Evolutionary conservation across 2,888 invertebrate species (phyloP).

Genomic region (Trachelus stipa): DNA sequence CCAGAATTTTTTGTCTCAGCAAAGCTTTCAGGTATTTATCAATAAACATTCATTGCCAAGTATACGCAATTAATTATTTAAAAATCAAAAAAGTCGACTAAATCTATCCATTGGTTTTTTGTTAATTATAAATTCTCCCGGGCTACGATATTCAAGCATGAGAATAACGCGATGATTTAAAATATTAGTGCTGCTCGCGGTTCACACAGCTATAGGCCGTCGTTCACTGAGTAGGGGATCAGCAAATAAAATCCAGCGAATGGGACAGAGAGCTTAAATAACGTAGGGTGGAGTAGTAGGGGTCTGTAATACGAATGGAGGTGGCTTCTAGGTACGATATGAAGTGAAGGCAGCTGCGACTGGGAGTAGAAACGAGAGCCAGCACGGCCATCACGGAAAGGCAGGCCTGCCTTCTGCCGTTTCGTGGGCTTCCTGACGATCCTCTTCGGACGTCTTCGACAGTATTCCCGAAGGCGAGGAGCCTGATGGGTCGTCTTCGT

Average conservation of each 20-base stretch:
- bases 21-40: neutral
- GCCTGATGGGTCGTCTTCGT: slow-evolving; percentile 45
- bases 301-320: neutral
- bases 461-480: slow-evolving; percentile 53
- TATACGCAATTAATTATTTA: neutral
- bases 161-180: neutral
- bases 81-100: neutral
- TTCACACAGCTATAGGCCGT: neutral
- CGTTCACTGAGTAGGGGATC: neutral
- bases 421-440: slow-evolving; percentile 35
- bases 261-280: neutral
- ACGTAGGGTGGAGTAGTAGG: neutral
- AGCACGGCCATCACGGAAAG: slow-evolving; percentile 35
- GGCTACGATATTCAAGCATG: neutral
- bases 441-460: slow-evolving; percentile 27
- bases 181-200: neutral
- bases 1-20: neutral
- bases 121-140: neutral
- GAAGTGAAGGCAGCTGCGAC: slow-evolving; percentile 7
- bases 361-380: slow-evolving; percentile 1
- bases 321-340: neutral
- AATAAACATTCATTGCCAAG: neutral
- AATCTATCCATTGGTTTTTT: neutral
- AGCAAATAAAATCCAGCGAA: neutral
- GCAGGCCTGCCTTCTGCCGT: slow-evolving; percentile 48